Evolutionary conservation across 2,888 invertebrate genomes (phyloP), one percentile per base, ranked within the genome.

Genomic region (Dryomyza anilis): DNA sequence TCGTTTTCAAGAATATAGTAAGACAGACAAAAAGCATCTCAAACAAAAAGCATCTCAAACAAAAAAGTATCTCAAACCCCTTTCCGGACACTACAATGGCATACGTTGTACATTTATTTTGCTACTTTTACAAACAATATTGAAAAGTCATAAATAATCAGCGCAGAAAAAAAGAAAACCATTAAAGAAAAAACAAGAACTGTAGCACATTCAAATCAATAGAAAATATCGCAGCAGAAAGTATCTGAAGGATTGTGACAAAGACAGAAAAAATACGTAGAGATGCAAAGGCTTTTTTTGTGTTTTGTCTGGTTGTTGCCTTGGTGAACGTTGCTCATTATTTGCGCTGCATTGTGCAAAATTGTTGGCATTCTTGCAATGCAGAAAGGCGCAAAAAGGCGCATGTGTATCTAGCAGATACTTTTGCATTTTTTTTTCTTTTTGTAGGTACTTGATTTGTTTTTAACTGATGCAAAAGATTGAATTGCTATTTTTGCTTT

Each of bases 321-420:
- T 43, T 23, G 48, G 19, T 53, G 27, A 48, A 21, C 53, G 61
- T 29, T 61, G 61, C 61, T 61, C 61, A 53, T 61, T 61, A 52
- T 61, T 50, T 52, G 53, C 61, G 52, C 39, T 25, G 52, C 33
- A 53, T 61, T 61, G 61, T 61, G 61, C 53, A 12, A 19, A 50
- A 59, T 59, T 59, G 43, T 59, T 46, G 45, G 29, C 58, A 59
- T 59, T 59, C 58, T 58, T 58, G 23, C 45, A n/a, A n/a, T n/a
- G n/a, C n/a, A n/a, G n/a, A n/a, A n/a, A n/a, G n/a, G n/a, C n/a
- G n/a, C n/a, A n/a, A n/a, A n/a, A n/a, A n/a, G n/a, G n/a, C n/a
- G n/a, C n/a, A n/a, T n/a, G n/a, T n/a, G n/a, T n/a, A n/a, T n/a
- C n/a, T n/a, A n/a, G n/a, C n/a, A n/a, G n/a, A n/a, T n/a, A n/a